A percentile compares a stretch with the other conserved stretches of the same genome.
phyloP scores from a whole-genome alignment of 2,113 vertebrate genomes.

The Tetrao urogallus region DNA sequence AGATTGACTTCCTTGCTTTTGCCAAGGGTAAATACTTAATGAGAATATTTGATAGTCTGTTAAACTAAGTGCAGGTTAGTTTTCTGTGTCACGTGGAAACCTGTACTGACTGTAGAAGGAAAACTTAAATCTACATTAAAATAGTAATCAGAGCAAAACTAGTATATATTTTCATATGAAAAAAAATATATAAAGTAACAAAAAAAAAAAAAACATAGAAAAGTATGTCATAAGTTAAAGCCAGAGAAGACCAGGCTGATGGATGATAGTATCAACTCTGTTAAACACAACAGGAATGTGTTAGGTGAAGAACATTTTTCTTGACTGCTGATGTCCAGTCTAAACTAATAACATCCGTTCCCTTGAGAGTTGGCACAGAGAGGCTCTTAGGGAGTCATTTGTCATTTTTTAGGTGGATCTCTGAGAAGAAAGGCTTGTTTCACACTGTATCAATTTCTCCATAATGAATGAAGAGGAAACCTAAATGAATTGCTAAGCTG shows the following conservation, averaged over 20 bases:
- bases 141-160: not conserved
- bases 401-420: not conserved
- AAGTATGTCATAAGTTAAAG: not conserved
- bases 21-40: not conserved
- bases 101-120: not conserved
- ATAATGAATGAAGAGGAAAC: not conserved
- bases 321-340: not conserved
- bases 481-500: not conserved
- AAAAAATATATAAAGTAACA: not conserved
- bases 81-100: not conserved
- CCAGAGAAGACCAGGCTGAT: not conserved
- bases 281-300: not conserved
- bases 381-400: not conserved
- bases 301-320: not conserved
- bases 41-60: accelerated
- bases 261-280: not conserved
- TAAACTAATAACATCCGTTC: not conserved
- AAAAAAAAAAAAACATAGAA: not conserved
- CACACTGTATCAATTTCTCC: not conserved
- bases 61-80: not conserved
- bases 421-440: not conserved
- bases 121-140: not conserved
- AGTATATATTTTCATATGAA: not conserved
- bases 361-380: not conserved
- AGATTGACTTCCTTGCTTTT: not conserved